These are phyloP conservation scores for Rhea pennata DNA, from an alignment of 2,113 vertebrate genomes.

Conservation along the genomic window DNA sequence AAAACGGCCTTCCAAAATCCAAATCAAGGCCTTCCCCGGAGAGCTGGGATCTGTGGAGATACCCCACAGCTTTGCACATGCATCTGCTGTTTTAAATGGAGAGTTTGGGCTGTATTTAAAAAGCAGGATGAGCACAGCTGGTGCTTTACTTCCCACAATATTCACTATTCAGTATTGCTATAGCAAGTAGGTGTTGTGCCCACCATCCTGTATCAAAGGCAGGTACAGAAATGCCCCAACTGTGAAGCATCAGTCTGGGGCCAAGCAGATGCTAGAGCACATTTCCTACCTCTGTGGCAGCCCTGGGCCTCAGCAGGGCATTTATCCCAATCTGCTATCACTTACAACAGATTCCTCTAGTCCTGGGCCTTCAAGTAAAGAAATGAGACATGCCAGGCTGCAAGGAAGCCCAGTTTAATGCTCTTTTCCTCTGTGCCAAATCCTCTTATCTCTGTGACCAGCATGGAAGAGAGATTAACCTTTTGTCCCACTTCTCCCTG, in stretches of 20 bases:
- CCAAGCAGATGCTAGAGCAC: background rate
- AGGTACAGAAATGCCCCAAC: background rate
- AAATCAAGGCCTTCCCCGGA: too few species aligned
- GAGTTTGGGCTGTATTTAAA: background rate
- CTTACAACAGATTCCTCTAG: background rate
- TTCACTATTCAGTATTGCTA: background rate
- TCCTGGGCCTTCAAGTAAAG: background rate
- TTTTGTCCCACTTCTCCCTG: constrained; percentile 27
- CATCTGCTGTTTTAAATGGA: background rate
- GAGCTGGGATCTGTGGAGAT: background rate
- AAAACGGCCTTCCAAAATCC: too few species aligned
- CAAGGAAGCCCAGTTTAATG: background rate
- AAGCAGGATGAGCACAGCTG: background rate
- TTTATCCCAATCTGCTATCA: accelerated
- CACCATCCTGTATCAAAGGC: background rate
- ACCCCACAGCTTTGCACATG: background rate
- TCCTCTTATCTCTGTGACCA: constrained; percentile 43
- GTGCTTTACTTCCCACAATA: background rate
- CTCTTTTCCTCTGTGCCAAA: background rate
- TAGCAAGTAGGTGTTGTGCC: background rate
- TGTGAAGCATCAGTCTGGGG: background rate
- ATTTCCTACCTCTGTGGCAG: accelerated
- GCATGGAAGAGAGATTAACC: background rate
- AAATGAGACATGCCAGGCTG: background rate
- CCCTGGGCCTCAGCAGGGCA: background rate